Evolutionary conservation across 2,888 invertebrate species (phyloP), one percentile per base, ranked within the genome.

Genomic region (Lathronympha strigana): DNA sequence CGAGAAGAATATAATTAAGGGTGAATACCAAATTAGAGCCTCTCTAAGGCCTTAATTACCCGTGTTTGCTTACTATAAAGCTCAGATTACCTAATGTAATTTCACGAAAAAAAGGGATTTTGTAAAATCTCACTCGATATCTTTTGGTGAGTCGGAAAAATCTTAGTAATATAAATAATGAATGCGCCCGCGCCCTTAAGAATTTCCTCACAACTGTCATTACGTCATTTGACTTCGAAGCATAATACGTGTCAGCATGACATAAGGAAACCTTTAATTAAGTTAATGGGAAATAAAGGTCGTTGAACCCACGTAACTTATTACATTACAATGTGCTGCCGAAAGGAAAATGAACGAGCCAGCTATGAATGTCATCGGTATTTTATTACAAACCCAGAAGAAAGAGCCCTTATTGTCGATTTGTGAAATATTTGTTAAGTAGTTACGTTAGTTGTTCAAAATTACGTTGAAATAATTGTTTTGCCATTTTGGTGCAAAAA

Each of bases 251-350:
- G 33, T 25, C 43, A 40, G 23, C 8, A 43, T 57, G 63, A 63
- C 50, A 63, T 63, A 63, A 63, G 57, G 40, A 28, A 40, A 63
- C 63, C 63, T 63, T 63, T 43, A 40, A 23, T 55, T 15, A 31
- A 25, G 54, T 17, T 31, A 61, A 43, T 53, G 53, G 15, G 17
- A 31, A 31, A 23, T 61, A 58, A 63, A 57, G 57, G 31, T 57
- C 57, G 19, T 47, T 63, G 28, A 55, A 63, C 47, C 40, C 63
- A 49, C 55, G 63, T 49, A 45, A 63, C 61, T 38, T 38, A 23
- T 21, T 23, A 53, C 25, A 40, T 40, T 55, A 53, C 25, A 40
- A 25, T 55, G 15, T 55, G 36, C 4, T 23, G 15, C 23, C 19
- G 50, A 28, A 21, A 21, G 17, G 9, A 28, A 17, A 50, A 28